Percentiles rank a stretch among this genome's conserved stretches.
These are phyloP conservation scores for Megastigmus dorsalis DNA, from an alignment of 2,888 invertebrate genomes.

Conservation along the genomic window DNA sequence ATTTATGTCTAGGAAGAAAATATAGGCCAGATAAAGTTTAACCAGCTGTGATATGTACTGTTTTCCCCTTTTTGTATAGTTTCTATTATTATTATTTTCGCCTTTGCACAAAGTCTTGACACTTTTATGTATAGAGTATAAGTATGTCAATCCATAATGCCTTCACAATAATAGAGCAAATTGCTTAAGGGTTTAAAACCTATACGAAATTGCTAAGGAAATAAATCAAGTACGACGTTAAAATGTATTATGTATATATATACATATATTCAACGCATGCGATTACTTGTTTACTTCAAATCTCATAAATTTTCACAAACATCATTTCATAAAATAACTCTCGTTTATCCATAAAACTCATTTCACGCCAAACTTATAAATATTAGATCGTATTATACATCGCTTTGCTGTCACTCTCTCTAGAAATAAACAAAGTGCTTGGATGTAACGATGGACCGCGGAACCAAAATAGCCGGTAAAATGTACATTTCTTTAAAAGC, in stretches of 20 bases:
- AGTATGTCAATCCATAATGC: neutral
- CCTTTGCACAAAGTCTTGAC: constrained; percentile 16
- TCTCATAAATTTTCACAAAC: constrained; percentile 5
- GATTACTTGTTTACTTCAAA: constrained; percentile 2
- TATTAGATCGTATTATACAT: neutral
- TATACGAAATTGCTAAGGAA: neutral
- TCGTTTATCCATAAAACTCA: neutral
- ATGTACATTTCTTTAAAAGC: no score
- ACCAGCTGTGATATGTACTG: no score
- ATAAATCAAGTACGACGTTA: constrained; percentile 7
- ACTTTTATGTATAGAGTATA: neutral
- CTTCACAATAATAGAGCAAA: constrained; percentile 7
- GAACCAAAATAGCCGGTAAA: no score
- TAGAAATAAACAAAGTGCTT: constrained; percentile 19
- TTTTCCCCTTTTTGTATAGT: constrained; percentile 2
- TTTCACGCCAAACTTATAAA: neutral
- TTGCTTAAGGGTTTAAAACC: neutral
- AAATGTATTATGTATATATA: constrained; percentile 13
- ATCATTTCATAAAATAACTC: neutral
- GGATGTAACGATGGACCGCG: no score
- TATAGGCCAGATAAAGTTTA: neutral
- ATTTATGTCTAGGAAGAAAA: neutral
- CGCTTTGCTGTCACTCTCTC: constrained; percentile 5
- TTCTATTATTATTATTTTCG: constrained; percentile 8
- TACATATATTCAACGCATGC: constrained; percentile 37